Evolutionary conservation across 2,888 invertebrate species (phyloP).

Genomic region (Pristionchus exspectatus): DNA sequence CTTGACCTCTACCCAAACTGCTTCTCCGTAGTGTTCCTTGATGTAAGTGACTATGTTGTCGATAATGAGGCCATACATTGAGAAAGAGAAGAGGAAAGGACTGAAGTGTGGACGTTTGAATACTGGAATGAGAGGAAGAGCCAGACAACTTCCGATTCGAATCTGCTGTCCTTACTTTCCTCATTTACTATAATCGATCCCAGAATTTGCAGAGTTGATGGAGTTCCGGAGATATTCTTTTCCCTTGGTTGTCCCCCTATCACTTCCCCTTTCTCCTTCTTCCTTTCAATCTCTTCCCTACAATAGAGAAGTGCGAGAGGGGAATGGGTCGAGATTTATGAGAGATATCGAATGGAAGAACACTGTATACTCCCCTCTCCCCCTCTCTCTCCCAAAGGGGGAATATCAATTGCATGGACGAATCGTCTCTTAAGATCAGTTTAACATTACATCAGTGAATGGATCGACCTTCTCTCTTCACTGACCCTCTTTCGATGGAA

Average conservation of each 20-base stretch:
- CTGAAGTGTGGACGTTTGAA: background rate
- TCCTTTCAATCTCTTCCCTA: slow-evolving; percentile 13
- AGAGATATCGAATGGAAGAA: slow-evolving; percentile 38
- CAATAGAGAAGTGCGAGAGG: slow-evolving; percentile 27
- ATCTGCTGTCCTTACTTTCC: slow-evolving; percentile 26
- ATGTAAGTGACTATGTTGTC: slow-evolving; percentile 95
- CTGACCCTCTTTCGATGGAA: slow-evolving; percentile 39
- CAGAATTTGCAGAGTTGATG: background rate
- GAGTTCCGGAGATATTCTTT: background rate
- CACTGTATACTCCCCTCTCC: slow-evolving; percentile 6
- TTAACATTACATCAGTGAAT: slow-evolving; percentile 54
- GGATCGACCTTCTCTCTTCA: slow-evolving; percentile 14
- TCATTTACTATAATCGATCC: slow-evolving; percentile 24
- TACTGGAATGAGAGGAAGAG: background rate
- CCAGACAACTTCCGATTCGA: slow-evolving; percentile 48
- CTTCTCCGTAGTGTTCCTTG: slow-evolving; percentile 93
- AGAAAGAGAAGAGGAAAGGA: background rate
- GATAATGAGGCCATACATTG: slow-evolving; percentile 95
- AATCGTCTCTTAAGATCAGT: slow-evolving; percentile 10
- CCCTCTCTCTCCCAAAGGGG: background rate
- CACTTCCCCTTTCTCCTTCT: slow-evolving; percentile 40
- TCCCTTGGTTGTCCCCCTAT: background rate
- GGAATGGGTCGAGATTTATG: slow-evolving; percentile 35
- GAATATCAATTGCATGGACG: slow-evolving; percentile 30
- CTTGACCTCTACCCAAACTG: slow-evolving; percentile 85